Conservation (phyloP, 1,140 invertebrate genomes). For the Bemisia tabaci region DNA sequence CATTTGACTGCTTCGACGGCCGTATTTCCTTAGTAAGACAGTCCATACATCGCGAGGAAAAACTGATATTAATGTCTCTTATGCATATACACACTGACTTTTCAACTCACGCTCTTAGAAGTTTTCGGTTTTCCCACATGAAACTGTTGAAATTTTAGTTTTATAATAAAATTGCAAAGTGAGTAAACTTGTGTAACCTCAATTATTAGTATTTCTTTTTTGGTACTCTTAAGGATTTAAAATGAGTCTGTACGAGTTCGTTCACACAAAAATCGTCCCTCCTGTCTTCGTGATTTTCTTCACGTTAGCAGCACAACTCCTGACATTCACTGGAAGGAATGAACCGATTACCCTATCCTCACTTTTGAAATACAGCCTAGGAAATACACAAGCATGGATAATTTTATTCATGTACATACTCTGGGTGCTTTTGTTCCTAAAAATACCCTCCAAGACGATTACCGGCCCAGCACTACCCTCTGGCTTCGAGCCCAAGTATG, state of each 20-base stretch:
- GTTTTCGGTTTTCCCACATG: too few relatives aligned
- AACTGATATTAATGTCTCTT: too few relatives aligned
- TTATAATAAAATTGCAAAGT: too few relatives aligned
- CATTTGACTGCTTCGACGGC: too few relatives aligned
- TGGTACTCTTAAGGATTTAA: too few relatives aligned
- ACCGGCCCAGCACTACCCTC: background rate
- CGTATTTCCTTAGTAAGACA: too few relatives aligned
- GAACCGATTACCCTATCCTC: background rate
- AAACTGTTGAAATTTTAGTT: too few relatives aligned
- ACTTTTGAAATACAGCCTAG: background rate
- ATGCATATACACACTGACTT: too few relatives aligned
- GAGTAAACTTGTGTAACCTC: too few relatives aligned
- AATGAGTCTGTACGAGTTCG: background rate
- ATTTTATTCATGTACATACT: background rate
- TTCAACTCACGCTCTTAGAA: too few relatives aligned
- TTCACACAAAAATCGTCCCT: background rate
- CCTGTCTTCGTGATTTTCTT: background rate
- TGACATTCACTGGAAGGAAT: background rate
- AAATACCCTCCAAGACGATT: background rate
- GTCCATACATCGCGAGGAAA: too few relatives aligned
- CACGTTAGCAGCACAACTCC: background rate
- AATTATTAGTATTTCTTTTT: too few relatives aligned
- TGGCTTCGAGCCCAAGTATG: background rate
- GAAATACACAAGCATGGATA: background rate
- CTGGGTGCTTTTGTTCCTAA: background rate